Evolutionary conservation across 2,888 invertebrate genomes (phyloP), one percentile per base, ranked within the genome.

Genomic region (Pinctada fucata): DNA sequence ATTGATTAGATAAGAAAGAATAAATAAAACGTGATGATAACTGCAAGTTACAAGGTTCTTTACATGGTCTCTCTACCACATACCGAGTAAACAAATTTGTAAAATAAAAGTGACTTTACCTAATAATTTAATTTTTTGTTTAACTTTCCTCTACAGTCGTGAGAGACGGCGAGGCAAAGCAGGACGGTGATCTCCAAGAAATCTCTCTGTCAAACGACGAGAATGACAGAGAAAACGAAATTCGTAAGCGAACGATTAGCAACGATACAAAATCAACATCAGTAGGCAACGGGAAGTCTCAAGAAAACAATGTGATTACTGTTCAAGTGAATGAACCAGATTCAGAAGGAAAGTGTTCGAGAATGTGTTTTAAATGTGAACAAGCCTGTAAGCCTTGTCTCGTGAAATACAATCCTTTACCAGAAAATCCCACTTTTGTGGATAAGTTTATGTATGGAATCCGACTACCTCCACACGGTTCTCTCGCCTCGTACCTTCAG

Each of bases 401-500:
- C 6, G 79, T 79, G n/a, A 82, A 83, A 47, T 78, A 83, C 47
- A 83, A 89, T 71, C 86, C 87, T 2, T 76, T 87, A 5, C 86
- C 88, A 47, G 82, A 82, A 68, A 77, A 87, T 65, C 80, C 88
- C 6, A 79, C 76, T 13, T 5, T 74, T 0, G 71, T 65, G 4
- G 78, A 88, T 68, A 79, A 75, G 74, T 10, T 88, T 1, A 76
- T 67, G 66, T 81, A 87, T 72, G 83, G 82, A 0, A 80, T 86
- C 48, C 76, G 86, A 78, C 82, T 89, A 45, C 90, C 90, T 5
- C 88, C 87, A 6, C 88, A 88, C 71, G 88, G 88, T 13, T 82
- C 79, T 6, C 6, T 88, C 3, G 84, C 87, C 3, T 74, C 79
- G 0, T 80, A 84, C 48, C 16, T 88, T 5, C 83, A 83, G 73